Evolutionary conservation across 2,113 vertebrate genomes (phyloP).

Genomic region (Atlantisia rogersi): DNA sequence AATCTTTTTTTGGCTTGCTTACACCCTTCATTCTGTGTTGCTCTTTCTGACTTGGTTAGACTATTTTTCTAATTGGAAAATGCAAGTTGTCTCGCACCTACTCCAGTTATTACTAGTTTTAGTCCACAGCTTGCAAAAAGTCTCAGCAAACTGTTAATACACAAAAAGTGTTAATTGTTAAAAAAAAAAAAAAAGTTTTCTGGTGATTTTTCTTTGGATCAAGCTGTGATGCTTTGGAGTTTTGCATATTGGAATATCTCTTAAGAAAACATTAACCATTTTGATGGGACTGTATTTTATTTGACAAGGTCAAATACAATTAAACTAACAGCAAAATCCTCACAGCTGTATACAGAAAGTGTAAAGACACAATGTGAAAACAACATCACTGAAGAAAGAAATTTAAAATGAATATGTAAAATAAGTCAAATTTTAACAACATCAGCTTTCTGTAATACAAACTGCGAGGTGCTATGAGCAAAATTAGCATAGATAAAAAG

Average conservation of each 20-base stretch:
- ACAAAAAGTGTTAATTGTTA: not conserved
- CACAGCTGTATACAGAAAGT: not conserved
- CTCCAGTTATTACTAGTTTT: not conserved
- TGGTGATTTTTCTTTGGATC: not conserved
- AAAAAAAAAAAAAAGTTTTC: not conserved
- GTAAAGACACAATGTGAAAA: not conserved
- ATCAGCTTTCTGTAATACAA: not conserved
- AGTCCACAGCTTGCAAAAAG: not conserved
- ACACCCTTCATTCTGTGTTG: not conserved
- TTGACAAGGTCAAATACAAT: not conserved
- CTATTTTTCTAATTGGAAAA: conserved; percentile 8
- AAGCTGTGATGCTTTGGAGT: not conserved
- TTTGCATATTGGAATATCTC: not conserved
- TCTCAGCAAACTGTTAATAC: not conserved
- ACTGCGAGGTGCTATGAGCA: conserved; percentile 3
- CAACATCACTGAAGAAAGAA: not conserved
- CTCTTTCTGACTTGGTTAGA: not conserved
- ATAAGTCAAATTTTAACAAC: not conserved
- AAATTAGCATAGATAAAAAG: not conserved
- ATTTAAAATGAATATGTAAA: not conserved
- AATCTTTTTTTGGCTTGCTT: not conserved
- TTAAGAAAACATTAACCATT: not conserved
- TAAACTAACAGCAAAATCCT: not conserved
- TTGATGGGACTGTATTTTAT: not conserved
- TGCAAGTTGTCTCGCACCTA: not conserved